phyloP scores from a whole-genome alignment of 2,113 vertebrate genomes.

The Rhea pennata region DNA sequence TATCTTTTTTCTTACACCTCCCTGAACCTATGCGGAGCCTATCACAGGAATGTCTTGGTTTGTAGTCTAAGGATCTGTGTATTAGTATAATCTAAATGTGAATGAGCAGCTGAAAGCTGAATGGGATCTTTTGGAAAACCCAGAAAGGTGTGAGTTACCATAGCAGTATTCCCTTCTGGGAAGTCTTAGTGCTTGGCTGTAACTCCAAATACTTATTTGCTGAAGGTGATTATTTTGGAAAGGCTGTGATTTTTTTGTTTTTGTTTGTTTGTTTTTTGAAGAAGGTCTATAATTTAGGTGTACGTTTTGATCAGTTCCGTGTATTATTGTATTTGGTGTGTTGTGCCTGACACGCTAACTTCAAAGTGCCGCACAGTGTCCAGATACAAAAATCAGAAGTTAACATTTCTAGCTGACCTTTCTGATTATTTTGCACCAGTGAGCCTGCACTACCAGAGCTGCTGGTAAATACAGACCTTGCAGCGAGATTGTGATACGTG shows the following conservation, averaged over 20 bases:
- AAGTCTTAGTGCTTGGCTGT: not conserved
- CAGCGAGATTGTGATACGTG: not conserved
- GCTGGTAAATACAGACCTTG: not conserved
- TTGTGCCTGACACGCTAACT: not conserved
- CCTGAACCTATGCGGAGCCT: not conserved
- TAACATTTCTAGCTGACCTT: not conserved
- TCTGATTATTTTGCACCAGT: not conserved
- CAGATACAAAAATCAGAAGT: not conserved
- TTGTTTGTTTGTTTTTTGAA: not conserved
- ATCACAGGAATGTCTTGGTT: too few species aligned
- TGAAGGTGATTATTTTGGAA: slow-evolving; percentile 20
- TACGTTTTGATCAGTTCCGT: not conserved
- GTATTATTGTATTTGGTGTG: not conserved
- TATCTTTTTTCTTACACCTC: not conserved
- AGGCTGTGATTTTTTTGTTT: not conserved
- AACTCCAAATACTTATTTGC: not conserved
- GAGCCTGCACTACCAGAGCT: not conserved
- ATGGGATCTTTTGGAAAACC: not conserved
- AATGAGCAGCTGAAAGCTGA: not conserved
- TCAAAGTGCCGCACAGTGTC: not conserved
- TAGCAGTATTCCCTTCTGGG: not conserved
- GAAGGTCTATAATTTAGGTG: not conserved
- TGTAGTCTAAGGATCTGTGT: not conserved
- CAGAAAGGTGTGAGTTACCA: not conserved
- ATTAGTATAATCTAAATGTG: not conserved